These are phyloP conservation scores for Lates calcarifer DNA, from an alignment of 2,113 vertebrate species.

Conservation along the genomic window DNA sequence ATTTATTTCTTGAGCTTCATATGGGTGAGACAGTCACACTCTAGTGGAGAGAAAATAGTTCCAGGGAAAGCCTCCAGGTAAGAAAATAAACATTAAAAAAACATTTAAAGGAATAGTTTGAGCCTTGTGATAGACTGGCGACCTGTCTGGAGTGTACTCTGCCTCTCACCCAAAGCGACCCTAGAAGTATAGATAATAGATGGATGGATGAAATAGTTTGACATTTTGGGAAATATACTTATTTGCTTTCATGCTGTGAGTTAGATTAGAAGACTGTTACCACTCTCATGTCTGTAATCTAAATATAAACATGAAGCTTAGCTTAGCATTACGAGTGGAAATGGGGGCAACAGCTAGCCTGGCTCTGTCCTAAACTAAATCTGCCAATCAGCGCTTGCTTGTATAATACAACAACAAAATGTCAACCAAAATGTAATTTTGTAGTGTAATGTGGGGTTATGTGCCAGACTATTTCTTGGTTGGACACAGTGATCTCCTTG, in stretches of 20 bases:
- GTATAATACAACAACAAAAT: too few species aligned
- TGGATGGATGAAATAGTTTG: too few species aligned
- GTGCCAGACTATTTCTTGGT: too few species aligned
- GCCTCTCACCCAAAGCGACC: too few species aligned
- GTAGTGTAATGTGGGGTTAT: too few species aligned
- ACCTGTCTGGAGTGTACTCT: too few species aligned
- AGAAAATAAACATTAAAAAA: neutral
- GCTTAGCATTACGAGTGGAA: neutral
- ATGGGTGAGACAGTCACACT: neutral
- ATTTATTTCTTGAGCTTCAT: constrained; percentile 1
- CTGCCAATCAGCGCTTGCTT: neutral
- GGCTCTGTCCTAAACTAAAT: neutral
- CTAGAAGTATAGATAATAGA: too few species aligned
- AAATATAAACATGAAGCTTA: neutral
- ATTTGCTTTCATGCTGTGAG: too few species aligned
- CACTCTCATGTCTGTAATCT: neutral
- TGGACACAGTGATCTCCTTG: too few species aligned
- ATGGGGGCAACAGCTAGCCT: neutral
- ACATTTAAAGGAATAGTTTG: neutral
- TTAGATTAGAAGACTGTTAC: neutral
- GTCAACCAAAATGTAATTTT: too few species aligned
- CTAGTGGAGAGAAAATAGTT: constrained; percentile 2
- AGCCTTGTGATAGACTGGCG: neutral
- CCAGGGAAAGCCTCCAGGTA: too few species aligned
- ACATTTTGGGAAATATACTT: too few species aligned